phyloP scores from a whole-genome alignment of 2,888 invertebrate species.

The Conistra vaccinii region DNA sequence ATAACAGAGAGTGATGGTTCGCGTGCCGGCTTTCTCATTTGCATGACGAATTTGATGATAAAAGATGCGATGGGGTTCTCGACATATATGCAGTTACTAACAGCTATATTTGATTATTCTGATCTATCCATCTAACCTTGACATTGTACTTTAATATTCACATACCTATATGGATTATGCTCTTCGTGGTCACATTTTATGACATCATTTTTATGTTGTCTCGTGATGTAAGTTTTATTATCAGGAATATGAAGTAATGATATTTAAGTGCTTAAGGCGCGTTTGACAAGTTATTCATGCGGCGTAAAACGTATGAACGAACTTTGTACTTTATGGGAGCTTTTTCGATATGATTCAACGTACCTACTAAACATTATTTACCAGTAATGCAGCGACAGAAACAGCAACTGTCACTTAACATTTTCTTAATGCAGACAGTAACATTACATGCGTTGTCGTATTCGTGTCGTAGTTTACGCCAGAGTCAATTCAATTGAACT shows the following conservation, averaged over 20 bases:
- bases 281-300: conserved; percentile 32
- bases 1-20: conserved; percentile 75
- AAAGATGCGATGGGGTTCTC: conserved; percentile 39
- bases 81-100: conserved; percentile 11
- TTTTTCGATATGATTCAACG: conserved; percentile 7
- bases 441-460: not conserved
- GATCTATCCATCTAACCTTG: conserved; percentile 38
- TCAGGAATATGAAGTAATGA: conserved; percentile 56
- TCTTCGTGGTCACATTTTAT: conserved; percentile 59
- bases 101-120: conserved; percentile 33
- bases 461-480: conserved; percentile 6
- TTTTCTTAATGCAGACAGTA: conserved; percentile 1
- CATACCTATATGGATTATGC: conserved; percentile 37
- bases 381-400: not conserved
- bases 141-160: conserved; percentile 57
- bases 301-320: conserved; percentile 18
- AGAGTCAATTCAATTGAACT: conserved; percentile 42
- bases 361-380: not conserved
- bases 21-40: conserved; percentile 76
- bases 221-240: conserved; percentile 67
- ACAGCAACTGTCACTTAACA: not conserved
- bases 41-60: conserved; percentile 72
- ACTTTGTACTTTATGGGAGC: conserved; percentile 34
- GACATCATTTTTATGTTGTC: conserved; percentile 59
- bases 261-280: conserved; percentile 47